Evolutionary conservation across 2,797 vertebrate species (phyloP), one percentile per base, ranked within the genome.

Genomic region (Danionella dracula): DNA sequence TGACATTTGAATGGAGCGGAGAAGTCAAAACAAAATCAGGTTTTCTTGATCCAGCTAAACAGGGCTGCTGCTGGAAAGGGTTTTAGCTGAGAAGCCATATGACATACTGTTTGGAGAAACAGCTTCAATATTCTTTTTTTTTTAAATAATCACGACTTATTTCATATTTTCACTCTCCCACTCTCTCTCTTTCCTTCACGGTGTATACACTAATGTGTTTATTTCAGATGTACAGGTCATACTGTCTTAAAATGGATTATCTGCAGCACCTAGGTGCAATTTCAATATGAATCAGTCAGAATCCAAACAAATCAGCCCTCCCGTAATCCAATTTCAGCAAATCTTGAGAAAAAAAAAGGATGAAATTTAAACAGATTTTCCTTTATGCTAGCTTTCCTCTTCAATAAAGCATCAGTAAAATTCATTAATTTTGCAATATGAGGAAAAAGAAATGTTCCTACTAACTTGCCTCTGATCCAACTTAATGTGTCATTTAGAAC

Each of bases 211-310:
- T 86, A 80, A 83, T 85, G 86, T 84, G 73, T 73, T 75, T 80
- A 76, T 85, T 83, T 81, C 76, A 81, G 80, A 76, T 83, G 82
- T 86, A 82, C 85, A 81, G 82, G 84, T 90, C 80, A 84, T 87
- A 84, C 83, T 79, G 87, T 87, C 84, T 87, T 88, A 86, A 88
- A 89, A 87, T 81, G 86, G 88, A 88, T 90, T 90, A 90, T 87
- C 85, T 85, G 82, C 83, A 87, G 80, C 86, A 89, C 88, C 88
- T 83, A 78, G 85, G 84, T 89, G 83, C 90, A 86, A 89, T 90
- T 91, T 90, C 86, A 90, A 89, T 90, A 88, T 90, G 87, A 90
- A 91, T 89, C 89, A 87, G 85, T 90, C 88, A 79, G 81, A 89
- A 89, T 89, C 88, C 85, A 84, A 82, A 89, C 82, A 90, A 90